A percentile compares a stretch with the other conserved stretches of the same genome.
These are phyloP conservation scores for Calliphora vicina DNA, from an alignment of 1,140 invertebrate genomes.

Conservation along the genomic window DNA sequence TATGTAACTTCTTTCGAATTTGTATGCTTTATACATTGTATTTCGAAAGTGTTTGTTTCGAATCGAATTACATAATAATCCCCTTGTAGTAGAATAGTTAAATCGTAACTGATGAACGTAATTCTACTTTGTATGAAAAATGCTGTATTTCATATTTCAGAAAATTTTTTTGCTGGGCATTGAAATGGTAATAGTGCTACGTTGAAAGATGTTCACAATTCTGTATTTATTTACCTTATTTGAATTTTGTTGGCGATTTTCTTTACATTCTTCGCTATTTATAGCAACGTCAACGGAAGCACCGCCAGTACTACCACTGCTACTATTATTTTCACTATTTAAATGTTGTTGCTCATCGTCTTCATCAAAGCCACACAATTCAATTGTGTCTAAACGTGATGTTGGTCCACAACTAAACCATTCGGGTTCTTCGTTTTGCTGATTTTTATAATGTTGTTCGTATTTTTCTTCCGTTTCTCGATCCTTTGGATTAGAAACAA, in stretches of 20 bases:
- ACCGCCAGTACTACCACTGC: not conserved
- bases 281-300: not conserved
- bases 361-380: conserved; percentile 58
- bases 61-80: no score
- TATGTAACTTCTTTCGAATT: no score
- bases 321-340: conserved; percentile 3
- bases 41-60: no score
- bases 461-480: conserved; percentile 52
- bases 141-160: no score
- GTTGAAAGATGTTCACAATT: no score
- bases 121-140: no score
- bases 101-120: no score
- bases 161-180: no score
- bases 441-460: conserved; percentile 50
- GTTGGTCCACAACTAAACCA: conserved; percentile 61
- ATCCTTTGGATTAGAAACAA: conserved; percentile 56
- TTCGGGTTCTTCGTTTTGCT: conserved; percentile 56
- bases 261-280: conserved; percentile 33
- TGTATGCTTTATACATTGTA: no score
- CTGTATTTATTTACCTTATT: conserved; percentile 36
- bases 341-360: conserved; percentile 44
- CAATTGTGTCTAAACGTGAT: conserved; percentile 57
- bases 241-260: conserved; percentile 31
- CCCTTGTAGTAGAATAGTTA: no score
- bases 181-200: no score